Evolutionary conservation across 2,113 vertebrate genomes (phyloP), one percentile per base, ranked within the genome.

Genomic region (Gymnarchus niloticus): DNA sequence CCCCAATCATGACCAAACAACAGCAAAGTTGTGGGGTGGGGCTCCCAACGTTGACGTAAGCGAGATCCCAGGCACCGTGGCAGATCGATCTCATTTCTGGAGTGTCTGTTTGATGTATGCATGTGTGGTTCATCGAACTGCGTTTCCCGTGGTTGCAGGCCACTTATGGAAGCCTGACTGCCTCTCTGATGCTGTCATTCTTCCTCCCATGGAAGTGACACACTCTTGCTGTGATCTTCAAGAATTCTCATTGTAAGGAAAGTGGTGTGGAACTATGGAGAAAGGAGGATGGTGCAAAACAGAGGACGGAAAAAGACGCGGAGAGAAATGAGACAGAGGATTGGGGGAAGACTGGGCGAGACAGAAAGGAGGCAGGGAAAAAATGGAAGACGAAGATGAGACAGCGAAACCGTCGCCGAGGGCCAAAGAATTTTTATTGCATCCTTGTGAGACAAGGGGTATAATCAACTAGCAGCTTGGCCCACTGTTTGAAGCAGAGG

Each of bases 401-500:
- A 56, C 23, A n/a, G 17, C 14, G 2, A 23, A 52, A 8, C 44
- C 5, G 76, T n/a, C 2, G 54, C 54, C 84, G 17, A 3, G 37
- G 23, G 51, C 28, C 19, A 51, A 56, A 54, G 84, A 85, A 81
- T 80, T 85, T 80, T 85, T 81, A 85, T 57, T 44, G 54, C 69
- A 28, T 80, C 73, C 17, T 85, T 85, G 46, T 52, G 33, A 80
- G 84, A 57, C 41, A 41, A 81, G 51, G 54, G 52, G 76, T 52
- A 48, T 85, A 82, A 82, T 81, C 56, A 85, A 85, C 51, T 54
- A 80, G 23, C 33, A 23, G 12, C 56, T 23, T 52, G 8, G 88
- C 88, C 0, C 2, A 89, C 37, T 93, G 92, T 92, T 95, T 90
- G 92, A 90, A 54, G 41, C 91, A 90, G 56, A 85, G n/a, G 52